Percentiles rank a stretch among this genome's conserved stretches.
These are phyloP conservation scores for Temnothorax nylanderi DNA, from an alignment of 1,140 invertebrate species.

Conservation along the genomic window DNA sequence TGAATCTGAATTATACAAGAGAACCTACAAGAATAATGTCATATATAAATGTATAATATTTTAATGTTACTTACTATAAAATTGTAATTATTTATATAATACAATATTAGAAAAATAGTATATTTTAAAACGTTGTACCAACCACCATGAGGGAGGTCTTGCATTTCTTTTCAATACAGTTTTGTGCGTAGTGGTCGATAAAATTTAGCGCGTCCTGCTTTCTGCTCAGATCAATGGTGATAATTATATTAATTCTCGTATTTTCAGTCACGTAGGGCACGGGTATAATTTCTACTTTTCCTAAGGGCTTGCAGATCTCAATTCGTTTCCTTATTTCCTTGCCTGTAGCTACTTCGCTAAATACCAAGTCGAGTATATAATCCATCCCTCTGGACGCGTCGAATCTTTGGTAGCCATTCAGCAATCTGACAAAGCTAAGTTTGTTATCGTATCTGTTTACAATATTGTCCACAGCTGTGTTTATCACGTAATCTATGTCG, in stretches of 20 bases:
- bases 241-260: slow-evolving; percentile 91
- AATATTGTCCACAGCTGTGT: slow-evolving; percentile 87
- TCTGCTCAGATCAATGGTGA: slow-evolving; percentile 88
- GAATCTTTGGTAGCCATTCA: slow-evolving; percentile 94
- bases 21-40: slow-evolving; percentile 85
- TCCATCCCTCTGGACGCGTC: slow-evolving; percentile 95
- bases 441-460: slow-evolving; percentile 86
- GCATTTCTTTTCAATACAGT: slow-evolving; percentile 91
- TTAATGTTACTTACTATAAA: slow-evolving; percentile 35
- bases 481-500: slow-evolving; percentile 90
- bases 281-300: slow-evolving; percentile 93
- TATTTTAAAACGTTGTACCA: slow-evolving; percentile 64
- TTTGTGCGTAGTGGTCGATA: slow-evolving; percentile 89
- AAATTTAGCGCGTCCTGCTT: slow-evolving; percentile 87
- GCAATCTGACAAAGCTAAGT: slow-evolving; percentile 87
- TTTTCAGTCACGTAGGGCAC: slow-evolving; percentile 97
- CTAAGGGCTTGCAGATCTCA: slow-evolving; percentile 92
- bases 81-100: neutral
- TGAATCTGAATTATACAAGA: slow-evolving; percentile 87
- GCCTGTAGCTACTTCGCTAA: slow-evolving; percentile 82
- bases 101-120: neutral
- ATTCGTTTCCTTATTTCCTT: slow-evolving; percentile 85
- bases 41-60: slow-evolving; percentile 5
- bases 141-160: slow-evolving; percentile 92
- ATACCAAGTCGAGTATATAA: slow-evolving; percentile 93